Conservation (phyloP, 2,888 invertebrate species). For the Cryptophagus acutangulus region DNA sequence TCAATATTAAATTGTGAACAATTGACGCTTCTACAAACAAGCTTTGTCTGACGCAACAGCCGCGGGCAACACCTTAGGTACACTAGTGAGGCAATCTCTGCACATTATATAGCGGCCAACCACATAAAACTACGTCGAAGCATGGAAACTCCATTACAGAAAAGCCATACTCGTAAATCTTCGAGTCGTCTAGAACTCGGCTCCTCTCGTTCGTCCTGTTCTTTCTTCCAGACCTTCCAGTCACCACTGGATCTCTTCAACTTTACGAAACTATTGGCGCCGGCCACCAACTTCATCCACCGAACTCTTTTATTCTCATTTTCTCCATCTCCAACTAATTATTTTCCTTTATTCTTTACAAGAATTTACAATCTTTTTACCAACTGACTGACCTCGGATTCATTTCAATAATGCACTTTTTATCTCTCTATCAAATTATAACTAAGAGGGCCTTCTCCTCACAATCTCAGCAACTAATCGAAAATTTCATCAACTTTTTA, state of each 20-base stretch:
- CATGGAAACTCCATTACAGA: slow-evolving; percentile 49
- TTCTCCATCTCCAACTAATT: no score
- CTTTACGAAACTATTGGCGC: no score
- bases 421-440: no score
- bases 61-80: slow-evolving; percentile 41
- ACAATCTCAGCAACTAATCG: no score
- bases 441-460: no score
- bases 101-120: slow-evolving; percentile 43
- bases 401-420: no score
- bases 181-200: slow-evolving; percentile 32
- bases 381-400: no score
- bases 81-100: slow-evolving; percentile 42
- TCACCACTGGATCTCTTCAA: neutral
- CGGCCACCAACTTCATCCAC: no score
- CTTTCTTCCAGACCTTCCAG: slow-evolving; percentile 5
- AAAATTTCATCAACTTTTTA: no score
- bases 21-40: slow-evolving; percentile 34
- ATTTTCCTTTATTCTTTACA: no score
- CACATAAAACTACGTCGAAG: slow-evolving; percentile 47
- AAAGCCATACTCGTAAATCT: slow-evolving; percentile 48
- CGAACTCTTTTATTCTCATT: no score
- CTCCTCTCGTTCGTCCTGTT: slow-evolving; percentile 21
- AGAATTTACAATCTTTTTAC: no score
- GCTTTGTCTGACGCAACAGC: slow-evolving; percentile 37
- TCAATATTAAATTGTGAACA: slow-evolving; percentile 37